These are phyloP conservation scores for Agrochola macilenta DNA, from an alignment of 2,888 invertebrate species.

Conservation along the genomic window DNA sequence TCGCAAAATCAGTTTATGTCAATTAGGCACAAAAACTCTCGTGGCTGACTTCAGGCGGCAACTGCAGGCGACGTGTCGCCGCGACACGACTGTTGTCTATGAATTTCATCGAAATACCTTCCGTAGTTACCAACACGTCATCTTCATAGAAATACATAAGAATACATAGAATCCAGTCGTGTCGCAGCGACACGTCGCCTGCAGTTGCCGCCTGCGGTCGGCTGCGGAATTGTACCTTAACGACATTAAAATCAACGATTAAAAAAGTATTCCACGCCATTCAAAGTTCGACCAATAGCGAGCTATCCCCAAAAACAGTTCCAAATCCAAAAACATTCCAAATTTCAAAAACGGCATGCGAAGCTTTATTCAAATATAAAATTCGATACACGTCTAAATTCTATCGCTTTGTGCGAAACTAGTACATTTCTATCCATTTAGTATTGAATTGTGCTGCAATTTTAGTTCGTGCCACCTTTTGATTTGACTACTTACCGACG, in stretches of 20 bases:
- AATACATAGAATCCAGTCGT: too few species aligned
- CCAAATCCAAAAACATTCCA: background rate
- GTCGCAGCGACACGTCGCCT: too few species aligned
- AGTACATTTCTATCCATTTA: slow-evolving; percentile 37
- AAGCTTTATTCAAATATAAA: slow-evolving; percentile 42
- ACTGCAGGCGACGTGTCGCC: too few species aligned
- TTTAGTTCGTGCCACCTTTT: slow-evolving; percentile 61
- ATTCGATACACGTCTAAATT: slow-evolving; percentile 34
- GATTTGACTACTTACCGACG: slow-evolving; percentile 64
- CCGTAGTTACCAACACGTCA: too few species aligned
- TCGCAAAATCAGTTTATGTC: background rate
- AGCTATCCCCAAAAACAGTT: background rate
- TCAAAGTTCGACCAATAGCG: background rate
- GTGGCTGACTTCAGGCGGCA: too few species aligned
- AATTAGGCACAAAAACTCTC: background rate
- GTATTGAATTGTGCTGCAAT: slow-evolving; percentile 55
- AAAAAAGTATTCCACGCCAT: background rate
- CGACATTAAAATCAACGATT: background rate
- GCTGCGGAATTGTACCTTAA: too few species aligned
- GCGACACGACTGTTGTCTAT: too few species aligned
- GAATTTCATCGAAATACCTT: too few species aligned
- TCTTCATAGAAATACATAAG: too few species aligned
- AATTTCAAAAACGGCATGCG: slow-evolving; percentile 28
- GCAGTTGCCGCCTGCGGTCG: too few species aligned
- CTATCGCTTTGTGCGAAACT: slow-evolving; percentile 29